phyloP scores from a whole-genome alignment of 2,797 vertebrate genomes.

The Myripristis jacobus region DNA sequence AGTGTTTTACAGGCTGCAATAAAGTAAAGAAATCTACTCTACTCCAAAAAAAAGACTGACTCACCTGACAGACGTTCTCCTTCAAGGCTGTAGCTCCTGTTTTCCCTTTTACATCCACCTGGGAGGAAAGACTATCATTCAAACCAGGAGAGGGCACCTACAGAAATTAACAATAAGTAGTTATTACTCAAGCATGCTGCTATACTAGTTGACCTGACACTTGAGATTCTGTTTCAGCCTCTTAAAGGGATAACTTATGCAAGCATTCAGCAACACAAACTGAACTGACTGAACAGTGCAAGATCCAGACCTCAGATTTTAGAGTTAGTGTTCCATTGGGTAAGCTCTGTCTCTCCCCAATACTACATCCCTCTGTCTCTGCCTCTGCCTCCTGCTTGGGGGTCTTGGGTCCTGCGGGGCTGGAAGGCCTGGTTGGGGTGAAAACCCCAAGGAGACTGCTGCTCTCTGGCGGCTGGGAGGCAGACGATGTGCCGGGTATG shows the following conservation, averaged over 20 bases:
- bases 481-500: conserved; percentile 37
- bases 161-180: conserved; percentile 2
- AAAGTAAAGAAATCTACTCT: too few species aligned
- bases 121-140: conserved; percentile 71
- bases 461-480: conserved; percentile 46
- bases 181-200: not conserved
- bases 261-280: not conserved
- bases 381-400: conserved; percentile 61
- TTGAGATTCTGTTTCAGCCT: not conserved
- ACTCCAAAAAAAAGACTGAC: not conserved
- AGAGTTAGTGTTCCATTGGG: conserved; percentile 66
- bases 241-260: not conserved
- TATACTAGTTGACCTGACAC: not conserved
- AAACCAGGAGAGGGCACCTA: conserved; percentile 65
- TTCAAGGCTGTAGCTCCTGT: conserved; percentile 92
- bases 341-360: conserved; percentile 49
- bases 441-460: conserved; percentile 22
- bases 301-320: conserved; percentile 71
- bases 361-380: conserved; percentile 53
- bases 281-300: not conserved
- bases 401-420: conserved; percentile 55
- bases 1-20: too few species aligned
- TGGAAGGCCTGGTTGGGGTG: conserved; percentile 46
- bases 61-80: conserved; percentile 99
- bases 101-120: conserved; percentile 82